These are phyloP conservation scores for Todiramphus saurophagus DNA, from an alignment of 2,113 vertebrate genomes.

Conservation along the genomic window DNA sequence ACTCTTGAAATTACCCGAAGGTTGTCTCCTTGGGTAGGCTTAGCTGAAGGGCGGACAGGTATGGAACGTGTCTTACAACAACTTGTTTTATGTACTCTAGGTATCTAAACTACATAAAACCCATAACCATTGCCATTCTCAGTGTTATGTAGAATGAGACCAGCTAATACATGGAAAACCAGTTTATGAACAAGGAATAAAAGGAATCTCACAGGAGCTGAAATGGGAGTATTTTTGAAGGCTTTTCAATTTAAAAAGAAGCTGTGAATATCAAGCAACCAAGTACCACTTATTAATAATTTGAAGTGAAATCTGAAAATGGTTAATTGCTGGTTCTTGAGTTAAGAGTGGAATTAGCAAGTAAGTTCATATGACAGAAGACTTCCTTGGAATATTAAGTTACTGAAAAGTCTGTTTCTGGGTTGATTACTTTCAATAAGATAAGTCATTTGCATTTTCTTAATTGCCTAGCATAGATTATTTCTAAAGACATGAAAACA, in stretches of 20 bases:
- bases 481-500: slow-evolving; percentile 28
- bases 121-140: not conserved
- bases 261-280: slow-evolving; percentile 18
- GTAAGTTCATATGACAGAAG: slow-evolving; percentile 23
- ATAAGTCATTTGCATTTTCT: slow-evolving; percentile 54
- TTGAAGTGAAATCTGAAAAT: slow-evolving; percentile 57
- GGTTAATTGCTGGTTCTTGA: slow-evolving; percentile 57
- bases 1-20: not conserved
- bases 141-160: fast-evolving
- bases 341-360: slow-evolving; percentile 41
- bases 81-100: not conserved
- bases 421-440: slow-evolving; percentile 38
- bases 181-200: not conserved
- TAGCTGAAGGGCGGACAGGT: not conserved
- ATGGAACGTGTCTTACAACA: not conserved
- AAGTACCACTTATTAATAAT: slow-evolving; percentile 60
- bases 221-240: not conserved
- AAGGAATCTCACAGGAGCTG: not conserved
- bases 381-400: slow-evolving; percentile 60
- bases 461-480: slow-evolving; percentile 38
- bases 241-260: not conserved
- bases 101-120: not conserved
- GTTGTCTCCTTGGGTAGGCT: not conserved
- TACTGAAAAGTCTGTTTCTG: slow-evolving; percentile 39
- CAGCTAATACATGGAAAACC: not conserved